These are phyloP conservation scores for Elephas maximus DNA, from an alignment of 2,113 vertebrate species.

Conservation along the genomic window DNA sequence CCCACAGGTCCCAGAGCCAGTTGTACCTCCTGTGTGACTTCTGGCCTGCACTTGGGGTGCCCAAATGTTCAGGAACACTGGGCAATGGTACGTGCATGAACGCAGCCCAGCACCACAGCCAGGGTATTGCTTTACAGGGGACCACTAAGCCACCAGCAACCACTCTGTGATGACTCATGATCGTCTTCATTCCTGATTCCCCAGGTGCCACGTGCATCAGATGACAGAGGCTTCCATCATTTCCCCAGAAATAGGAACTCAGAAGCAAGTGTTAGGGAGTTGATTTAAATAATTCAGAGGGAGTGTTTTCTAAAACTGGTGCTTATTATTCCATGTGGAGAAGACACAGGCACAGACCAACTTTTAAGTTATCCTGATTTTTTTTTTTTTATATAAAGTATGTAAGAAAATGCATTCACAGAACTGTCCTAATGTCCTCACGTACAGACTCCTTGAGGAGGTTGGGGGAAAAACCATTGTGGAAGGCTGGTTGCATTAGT, in stretches of 20 bases:
- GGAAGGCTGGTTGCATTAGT: background rate
- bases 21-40: background rate
- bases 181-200: background rate
- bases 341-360: background rate
- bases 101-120: background rate
- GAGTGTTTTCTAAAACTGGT: background rate
- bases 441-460: background rate
- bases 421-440: background rate
- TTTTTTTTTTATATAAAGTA: background rate
- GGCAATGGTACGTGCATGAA: background rate
- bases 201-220: background rate
- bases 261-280: background rate
- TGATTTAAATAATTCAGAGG: background rate
- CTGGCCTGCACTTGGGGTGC: background rate
- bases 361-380: background rate
- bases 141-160: background rate
- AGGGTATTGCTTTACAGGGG: background rate
- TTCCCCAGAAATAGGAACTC: background rate
- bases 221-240: background rate
- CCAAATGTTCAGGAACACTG: background rate
- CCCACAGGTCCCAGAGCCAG: background rate
- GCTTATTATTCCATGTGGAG: background rate
- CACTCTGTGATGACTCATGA: background rate
- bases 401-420: background rate
- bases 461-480: background rate